Evolutionary conservation across 2,113 vertebrate genomes (phyloP).

Genomic region (Platycercus adscitus): DNA sequence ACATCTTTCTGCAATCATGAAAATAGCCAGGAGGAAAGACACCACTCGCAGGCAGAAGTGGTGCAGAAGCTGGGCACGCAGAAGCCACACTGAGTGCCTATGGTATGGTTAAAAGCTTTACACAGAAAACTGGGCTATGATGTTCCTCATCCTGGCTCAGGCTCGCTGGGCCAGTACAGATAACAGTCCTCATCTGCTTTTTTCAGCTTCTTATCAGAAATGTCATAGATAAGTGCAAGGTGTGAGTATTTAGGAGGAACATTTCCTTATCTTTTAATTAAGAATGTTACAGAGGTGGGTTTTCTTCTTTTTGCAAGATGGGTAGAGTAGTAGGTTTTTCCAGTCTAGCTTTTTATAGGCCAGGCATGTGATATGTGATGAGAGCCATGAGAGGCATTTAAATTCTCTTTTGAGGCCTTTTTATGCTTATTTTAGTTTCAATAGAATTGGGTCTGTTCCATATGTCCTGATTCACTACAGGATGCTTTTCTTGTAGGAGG

Average conservation of each 20-base stretch:
- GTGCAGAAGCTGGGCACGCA: accelerated
- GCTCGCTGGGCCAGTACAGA: background rate
- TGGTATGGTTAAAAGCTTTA: background rate
- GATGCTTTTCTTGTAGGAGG: background rate
- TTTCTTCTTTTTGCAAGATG: background rate
- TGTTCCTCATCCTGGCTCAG: background rate
- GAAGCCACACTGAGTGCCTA: accelerated
- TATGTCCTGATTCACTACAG: slow-evolving; percentile 50
- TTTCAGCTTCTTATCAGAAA: slow-evolving; percentile 6
- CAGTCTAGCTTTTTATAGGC: slow-evolving; percentile 10
- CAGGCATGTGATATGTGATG: background rate
- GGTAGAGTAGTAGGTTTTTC: slow-evolving; percentile 4
- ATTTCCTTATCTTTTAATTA: slow-evolving; percentile 64
- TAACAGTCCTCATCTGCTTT: background rate
- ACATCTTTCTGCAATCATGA: background rate
- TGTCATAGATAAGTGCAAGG: slow-evolving; percentile 7
- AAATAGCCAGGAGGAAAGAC: background rate
- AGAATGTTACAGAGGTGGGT: background rate
- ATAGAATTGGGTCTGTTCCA: slow-evolving; percentile 32
- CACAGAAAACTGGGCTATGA: background rate
- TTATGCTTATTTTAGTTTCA: slow-evolving; percentile 55
- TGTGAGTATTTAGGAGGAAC: slow-evolving; percentile 17
- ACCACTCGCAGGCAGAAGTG: background rate
- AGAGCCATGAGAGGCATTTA: slow-evolving; percentile 39
- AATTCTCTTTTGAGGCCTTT: slow-evolving; percentile 49